A percentile compares a stretch with the other conserved stretches of the same genome.
phyloP scores from a whole-genome alignment of 2,888 invertebrate species.

The Lamproptera curius region DNA sequence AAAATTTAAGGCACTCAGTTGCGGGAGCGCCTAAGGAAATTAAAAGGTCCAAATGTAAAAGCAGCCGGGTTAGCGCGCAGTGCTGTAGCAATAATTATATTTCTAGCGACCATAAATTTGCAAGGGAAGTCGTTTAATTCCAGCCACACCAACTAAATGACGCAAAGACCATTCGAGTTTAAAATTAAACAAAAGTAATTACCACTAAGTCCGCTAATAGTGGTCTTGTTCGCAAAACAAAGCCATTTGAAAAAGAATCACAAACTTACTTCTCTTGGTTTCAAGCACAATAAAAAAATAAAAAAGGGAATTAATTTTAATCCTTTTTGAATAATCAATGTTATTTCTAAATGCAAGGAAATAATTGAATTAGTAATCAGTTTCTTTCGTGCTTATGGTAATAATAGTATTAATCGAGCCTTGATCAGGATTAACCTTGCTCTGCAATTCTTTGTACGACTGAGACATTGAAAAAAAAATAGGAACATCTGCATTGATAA shows the following conservation, averaged over 20 bases:
- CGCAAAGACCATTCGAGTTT: slow-evolving; percentile 55
- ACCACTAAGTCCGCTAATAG: slow-evolving; percentile 43
- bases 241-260: slow-evolving; percentile 27
- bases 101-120: slow-evolving; percentile 47
- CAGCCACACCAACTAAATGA: slow-evolving; percentile 42
- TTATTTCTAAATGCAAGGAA: too few species aligned
- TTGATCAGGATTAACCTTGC: too few species aligned
- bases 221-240: slow-evolving; percentile 33
- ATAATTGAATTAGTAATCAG: too few species aligned
- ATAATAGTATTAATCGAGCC: too few species aligned
- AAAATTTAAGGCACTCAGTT: not conserved
- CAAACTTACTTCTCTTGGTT: slow-evolving; percentile 20
- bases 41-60: slow-evolving; percentile 20
- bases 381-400: too few species aligned
- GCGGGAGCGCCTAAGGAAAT: slow-evolving; percentile 18
- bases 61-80: slow-evolving; percentile 23
- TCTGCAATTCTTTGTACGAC: too few species aligned
- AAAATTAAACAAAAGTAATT: slow-evolving; percentile 67
- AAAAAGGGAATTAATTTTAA: too few species aligned
- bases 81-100: slow-evolving; percentile 49
- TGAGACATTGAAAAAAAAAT: too few species aligned
- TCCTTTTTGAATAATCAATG: too few species aligned
- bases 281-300: not conserved
- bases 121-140: slow-evolving; percentile 54
- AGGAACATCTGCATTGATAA: too few species aligned